Percentiles rank a stretch among this genome's conserved stretches.
Evolutionary conservation across 1,140 invertebrate species (phyloP).

Genomic region (Phthorimaea operculella): DNA sequence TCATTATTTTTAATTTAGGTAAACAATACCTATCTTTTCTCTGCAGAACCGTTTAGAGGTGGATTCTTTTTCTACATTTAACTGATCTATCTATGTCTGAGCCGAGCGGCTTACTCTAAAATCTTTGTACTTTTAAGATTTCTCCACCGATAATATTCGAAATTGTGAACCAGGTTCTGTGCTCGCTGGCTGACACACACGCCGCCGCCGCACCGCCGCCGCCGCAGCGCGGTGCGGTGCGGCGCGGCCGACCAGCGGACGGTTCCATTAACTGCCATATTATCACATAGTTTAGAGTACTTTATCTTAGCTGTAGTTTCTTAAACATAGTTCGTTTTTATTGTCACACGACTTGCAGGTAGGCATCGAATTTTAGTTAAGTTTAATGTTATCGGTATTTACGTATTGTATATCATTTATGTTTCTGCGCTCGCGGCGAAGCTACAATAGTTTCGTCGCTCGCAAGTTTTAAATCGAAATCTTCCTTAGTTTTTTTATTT

Average conservation of each 20-base stretch:
- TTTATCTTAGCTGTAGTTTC: slow-evolving; percentile 50
- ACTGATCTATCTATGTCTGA: not conserved
- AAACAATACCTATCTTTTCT: no score
- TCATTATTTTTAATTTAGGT: not conserved
- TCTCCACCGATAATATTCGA: slow-evolving; percentile 58
- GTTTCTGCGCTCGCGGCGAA: slow-evolving; percentile 24
- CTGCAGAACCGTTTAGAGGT: no score
- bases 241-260: slow-evolving; percentile 42
- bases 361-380: slow-evolving; percentile 60
- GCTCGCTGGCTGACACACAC: slow-evolving; percentile 1
- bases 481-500: slow-evolving; percentile 34
- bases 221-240: slow-evolving; percentile 25
- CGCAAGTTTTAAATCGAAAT: slow-evolving; percentile 29
- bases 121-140: slow-evolving; percentile 4
- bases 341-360: slow-evolving; percentile 54
- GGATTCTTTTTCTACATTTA: no score
- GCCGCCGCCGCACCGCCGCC: no score
- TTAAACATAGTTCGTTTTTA: slow-evolving; percentile 54
- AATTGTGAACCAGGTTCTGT: slow-evolving; percentile 60
- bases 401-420: slow-evolving; percentile 39
- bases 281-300: slow-evolving; percentile 65
- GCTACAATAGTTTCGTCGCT: slow-evolving; percentile 26
- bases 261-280: slow-evolving; percentile 66
- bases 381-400: slow-evolving; percentile 48
- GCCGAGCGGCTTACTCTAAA: not conserved